phyloP scores from a whole-genome alignment of 2,888 invertebrate genomes.

The Pterostichus madidus region DNA sequence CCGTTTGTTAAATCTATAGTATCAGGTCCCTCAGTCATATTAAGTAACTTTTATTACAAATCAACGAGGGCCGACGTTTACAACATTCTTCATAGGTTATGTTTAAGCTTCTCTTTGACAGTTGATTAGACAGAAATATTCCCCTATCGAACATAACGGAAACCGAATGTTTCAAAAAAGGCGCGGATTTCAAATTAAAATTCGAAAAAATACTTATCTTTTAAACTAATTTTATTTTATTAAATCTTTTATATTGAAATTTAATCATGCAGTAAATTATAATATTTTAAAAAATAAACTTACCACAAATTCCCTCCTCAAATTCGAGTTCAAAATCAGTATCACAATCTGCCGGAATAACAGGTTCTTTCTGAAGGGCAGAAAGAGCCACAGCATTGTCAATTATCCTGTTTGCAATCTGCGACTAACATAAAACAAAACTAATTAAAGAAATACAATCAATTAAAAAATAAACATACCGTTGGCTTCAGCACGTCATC shows the following conservation, averaged over 20 bases:
- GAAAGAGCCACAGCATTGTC: constrained; percentile 25
- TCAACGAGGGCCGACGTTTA: constrained; percentile 15
- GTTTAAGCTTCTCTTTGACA: constrained; percentile 52
- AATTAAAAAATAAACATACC: constrained; percentile 57
- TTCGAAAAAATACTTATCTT: neutral
- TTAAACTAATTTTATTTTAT: too few species aligned
- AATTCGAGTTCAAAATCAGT: constrained; percentile 1
- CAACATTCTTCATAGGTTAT: constrained; percentile 56
- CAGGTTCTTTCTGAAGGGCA: constrained; percentile 59
- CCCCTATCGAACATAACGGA: neutral
- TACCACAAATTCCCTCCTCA: constrained; percentile 40
- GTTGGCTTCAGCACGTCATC: constrained; percentile 72
- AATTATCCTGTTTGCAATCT: neutral
- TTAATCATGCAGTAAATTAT: too few species aligned
- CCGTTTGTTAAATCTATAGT: constrained; percentile 54
- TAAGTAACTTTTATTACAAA: constrained; percentile 2
- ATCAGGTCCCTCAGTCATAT: constrained; percentile 36
- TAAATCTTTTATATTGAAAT: too few species aligned
- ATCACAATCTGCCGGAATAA: constrained; percentile 51
- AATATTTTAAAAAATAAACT: too few species aligned
- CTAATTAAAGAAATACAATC: too few species aligned
- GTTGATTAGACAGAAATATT: neutral
- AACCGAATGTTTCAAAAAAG: neutral
- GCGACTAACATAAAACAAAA: neutral
- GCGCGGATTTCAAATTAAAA: neutral